Evolutionary conservation across 1,140 invertebrate genomes (phyloP).

Genomic region (Brachionus plicatilis): DNA sequence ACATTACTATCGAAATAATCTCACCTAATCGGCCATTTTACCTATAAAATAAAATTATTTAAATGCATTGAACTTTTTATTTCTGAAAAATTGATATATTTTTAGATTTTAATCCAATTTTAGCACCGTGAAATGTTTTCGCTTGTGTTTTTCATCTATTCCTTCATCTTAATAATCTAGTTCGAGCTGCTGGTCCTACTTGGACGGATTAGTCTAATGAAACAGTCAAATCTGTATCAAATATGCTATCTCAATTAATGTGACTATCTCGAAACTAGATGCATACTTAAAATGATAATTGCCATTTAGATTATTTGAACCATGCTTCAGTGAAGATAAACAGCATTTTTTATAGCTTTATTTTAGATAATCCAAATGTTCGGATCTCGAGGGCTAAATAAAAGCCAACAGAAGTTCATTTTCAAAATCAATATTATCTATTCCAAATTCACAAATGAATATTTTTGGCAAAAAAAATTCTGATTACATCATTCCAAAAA

Average conservation of each 20-base stretch:
- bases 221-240: background rate
- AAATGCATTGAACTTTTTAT: background rate
- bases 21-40: background rate
- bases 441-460: background rate
- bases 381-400: background rate
- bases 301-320: background rate
- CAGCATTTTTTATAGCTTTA: background rate
- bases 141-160: background rate
- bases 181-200: background rate
- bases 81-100: background rate
- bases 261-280: background rate
- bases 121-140: background rate
- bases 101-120: conserved; percentile 9
- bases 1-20: background rate
- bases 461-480: background rate
- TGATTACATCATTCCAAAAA: background rate
- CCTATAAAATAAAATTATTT: background rate
- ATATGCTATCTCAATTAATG: conserved; percentile 14
- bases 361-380: background rate
- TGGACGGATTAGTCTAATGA: background rate
- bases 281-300: background rate
- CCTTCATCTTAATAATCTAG: background rate
- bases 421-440: background rate
- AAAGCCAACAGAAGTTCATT: background rate
- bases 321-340: background rate